A percentile compares a stretch with the other conserved stretches of the same genome.
Conservation (phyloP, 2,888 invertebrate genomes). For the Nephrotoma guestfalica region DNA sequence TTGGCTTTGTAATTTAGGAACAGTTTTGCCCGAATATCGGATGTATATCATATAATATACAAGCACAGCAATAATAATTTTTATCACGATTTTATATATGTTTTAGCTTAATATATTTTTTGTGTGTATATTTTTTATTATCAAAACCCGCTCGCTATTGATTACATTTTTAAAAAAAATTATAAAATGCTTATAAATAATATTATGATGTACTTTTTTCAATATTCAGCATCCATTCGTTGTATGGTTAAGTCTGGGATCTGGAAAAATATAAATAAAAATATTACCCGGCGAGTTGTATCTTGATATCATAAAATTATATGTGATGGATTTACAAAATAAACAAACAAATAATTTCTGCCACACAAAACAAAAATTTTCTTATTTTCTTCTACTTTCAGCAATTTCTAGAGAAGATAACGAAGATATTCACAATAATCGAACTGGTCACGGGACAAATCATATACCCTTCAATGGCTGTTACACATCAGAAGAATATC, state of each 20-base stretch:
- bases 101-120: background rate
- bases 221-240: background rate
- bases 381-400: slow-evolving; percentile 31
- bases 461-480: slow-evolving; percentile 79
- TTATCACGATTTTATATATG: background rate
- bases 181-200: background rate
- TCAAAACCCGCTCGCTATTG: background rate
- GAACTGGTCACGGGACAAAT: slow-evolving; percentile 35
- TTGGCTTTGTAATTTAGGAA: background rate
- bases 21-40: background rate
- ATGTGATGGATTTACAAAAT: background rate
- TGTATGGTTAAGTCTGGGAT: background rate
- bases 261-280: background rate
- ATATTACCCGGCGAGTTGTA: background rate
- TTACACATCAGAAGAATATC: slow-evolving; percentile 79
- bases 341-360: background rate
- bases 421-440: slow-evolving; percentile 51
- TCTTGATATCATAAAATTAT: background rate
- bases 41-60: background rate
- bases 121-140: background rate
- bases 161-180: background rate
- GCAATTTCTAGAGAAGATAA: slow-evolving; percentile 87
- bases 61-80: background rate
- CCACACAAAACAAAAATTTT: background rate
- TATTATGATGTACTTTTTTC: background rate